phyloP scores from a whole-genome alignment of 2,113 vertebrate genomes.

The Symphodus melops region DNA sequence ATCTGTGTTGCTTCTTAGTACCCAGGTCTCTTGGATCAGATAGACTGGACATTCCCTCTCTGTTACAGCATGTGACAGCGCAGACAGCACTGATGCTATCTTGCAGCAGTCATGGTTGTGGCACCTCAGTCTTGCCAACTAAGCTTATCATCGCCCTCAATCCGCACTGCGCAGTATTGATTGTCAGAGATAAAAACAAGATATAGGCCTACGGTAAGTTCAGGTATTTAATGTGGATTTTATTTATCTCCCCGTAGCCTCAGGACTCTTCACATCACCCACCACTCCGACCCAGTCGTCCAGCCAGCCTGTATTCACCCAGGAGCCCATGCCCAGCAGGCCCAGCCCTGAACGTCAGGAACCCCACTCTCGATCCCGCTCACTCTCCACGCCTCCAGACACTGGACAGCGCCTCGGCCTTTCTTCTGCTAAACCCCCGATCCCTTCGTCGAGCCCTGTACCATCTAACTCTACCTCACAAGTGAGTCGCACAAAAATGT shows the following conservation, averaged over 20 bases:
- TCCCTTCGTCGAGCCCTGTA: slow-evolving; percentile 74
- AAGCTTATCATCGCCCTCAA: slow-evolving; percentile 12
- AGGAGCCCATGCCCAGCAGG: slow-evolving; percentile 87
- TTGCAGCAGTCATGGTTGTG: slow-evolving; percentile 12
- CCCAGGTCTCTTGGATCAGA: slow-evolving; percentile 33
- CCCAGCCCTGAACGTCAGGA: slow-evolving; percentile 87
- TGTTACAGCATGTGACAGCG: slow-evolving; percentile 39
- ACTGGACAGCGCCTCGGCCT: slow-evolving; percentile 87
- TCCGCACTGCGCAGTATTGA: not conserved
- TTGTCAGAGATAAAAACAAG: slow-evolving; percentile 8
- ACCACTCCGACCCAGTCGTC: slow-evolving; percentile 90
- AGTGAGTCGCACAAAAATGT: slow-evolving; percentile 83
- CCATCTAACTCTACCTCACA: slow-evolving; percentile 85
- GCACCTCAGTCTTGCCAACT: slow-evolving; percentile 7
- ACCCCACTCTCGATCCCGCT: slow-evolving; percentile 82
- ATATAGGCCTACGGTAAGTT: too few species aligned
- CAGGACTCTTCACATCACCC: slow-evolving; percentile 90
- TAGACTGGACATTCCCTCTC: slow-evolving; percentile 51
- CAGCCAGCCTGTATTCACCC: slow-evolving; percentile 89
- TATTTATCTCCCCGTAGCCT: slow-evolving; percentile 79
- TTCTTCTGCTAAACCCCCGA: slow-evolving; percentile 82
- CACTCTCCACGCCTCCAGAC: slow-evolving; percentile 87
- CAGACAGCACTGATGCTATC: slow-evolving; percentile 41
- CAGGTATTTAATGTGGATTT: slow-evolving; percentile 8
- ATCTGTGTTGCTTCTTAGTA: slow-evolving; percentile 31